Evolutionary conservation across 1,140 invertebrate genomes (phyloP), one percentile per base, ranked within the genome.

Genomic region (Drosophila guanche): DNA sequence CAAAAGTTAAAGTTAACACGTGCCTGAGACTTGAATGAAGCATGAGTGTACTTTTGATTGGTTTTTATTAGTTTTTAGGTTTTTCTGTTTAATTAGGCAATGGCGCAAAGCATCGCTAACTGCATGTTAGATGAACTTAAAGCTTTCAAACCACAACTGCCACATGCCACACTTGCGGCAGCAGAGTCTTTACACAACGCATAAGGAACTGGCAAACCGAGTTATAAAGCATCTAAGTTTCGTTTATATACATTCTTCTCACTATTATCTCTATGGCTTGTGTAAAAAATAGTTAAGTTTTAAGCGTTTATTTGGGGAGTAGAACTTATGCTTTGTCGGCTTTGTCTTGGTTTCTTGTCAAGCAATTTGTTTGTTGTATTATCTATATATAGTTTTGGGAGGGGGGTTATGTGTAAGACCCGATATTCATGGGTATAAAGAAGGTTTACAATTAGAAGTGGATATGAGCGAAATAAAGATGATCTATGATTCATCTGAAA

Each of bases 191-290:
- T 69, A 70, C 65, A 80, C 62, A 74, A 74, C 65, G 69, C 59
- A 67, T 76, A 65, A 85, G 80, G 80, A 85, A 85, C 80, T 86
- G 81, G 60, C 67, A 62, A 86, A 80, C 76, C 80, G 75, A 84
- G 67, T 63, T 41, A 47, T 41, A 58, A 76, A 80, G 40, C 50
- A 56, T 56, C 47, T 65, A 65, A 68, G 41, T 47, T 37, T 67
- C 74, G 55, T 76, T 67, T 79, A 59, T 76, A 25, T 69, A 69
- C 63, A 69, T 40, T 70, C 23, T 76, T 40, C 45, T 37, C 55
- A 47, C 47, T 52, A 48, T 42, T 56, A 68, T 56, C 63, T 68
- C 66, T 69, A 69, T 68, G 58, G 58, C 52, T 48, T 56, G 33
- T 56, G 63, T 68, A 56, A 47, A 69, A 67, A 67, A 68, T 22